Evolutionary conservation across 2,113 vertebrate species (phyloP), one percentile per base, ranked within the genome.

Genomic region (Perccottus glenii): DNA sequence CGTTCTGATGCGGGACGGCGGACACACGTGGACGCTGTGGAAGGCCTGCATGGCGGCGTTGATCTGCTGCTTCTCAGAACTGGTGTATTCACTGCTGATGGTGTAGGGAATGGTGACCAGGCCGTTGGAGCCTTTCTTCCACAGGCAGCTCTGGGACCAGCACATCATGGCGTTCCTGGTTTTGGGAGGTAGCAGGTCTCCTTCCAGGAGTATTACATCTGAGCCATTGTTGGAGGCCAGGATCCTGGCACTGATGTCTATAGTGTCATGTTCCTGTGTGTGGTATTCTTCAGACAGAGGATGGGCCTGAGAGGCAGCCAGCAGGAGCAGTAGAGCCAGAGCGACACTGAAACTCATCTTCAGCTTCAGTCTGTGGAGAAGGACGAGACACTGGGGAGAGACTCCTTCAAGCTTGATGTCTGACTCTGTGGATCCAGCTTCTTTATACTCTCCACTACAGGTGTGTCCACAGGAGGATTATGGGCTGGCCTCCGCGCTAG

Each of bases 391-490:
- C 15, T 50, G 48, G 19, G 16, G 16, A 50, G 9, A 19, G 2
- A 16, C 38, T n/a, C 8, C 15, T 50, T 56, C 51, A 56, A 50
- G 32, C 56, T 59, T 11, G 15, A 19, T 69, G 57, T 36, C 12
- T 60, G 57, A 69, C 42, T 59, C 45, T 14, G 9, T 59, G 15
- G 58, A 46, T 59, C 44, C 12, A 48, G 44, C 4, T 2, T 38
- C 50, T 67, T 67, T 67, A 47, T 67, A 67, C 32, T 36, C 32
- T 32, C 55, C 55, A 70, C 56, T 76, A 48, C 58, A 81, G 72
- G 78, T 85, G 78, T 78, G 60, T 78, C 78, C 69, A 64, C 61
- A 64, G 78, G 53, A 57, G 72, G 65, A 70, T 76, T 76, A 70
- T 67, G 75, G 75, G 58, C 51, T 67, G 65, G 58, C 48, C 64